Base-by-base conservation (phyloP, 37 sponge, comb jelly and placozoan species). In the Beroe forskalii region DNA sequence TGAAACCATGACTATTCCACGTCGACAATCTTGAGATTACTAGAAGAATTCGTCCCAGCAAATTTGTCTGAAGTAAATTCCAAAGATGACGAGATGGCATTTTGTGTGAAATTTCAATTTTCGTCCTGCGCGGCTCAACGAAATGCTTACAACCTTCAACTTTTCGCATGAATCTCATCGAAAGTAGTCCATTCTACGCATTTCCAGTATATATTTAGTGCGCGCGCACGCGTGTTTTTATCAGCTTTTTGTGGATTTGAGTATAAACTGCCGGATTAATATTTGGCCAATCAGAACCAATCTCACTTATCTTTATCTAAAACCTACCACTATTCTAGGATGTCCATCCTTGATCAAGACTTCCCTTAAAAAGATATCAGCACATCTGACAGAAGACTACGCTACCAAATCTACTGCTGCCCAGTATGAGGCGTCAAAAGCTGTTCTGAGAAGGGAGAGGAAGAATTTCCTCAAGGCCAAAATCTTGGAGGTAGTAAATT, bases 221-320 rank as follows among this genome's bases (percentile, higher is more conserved):
- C 72, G 55, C 86, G 86, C 86, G 44, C 86, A 80, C 86, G 86
- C 72, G 32, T 37, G 39, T 36, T 69, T 22, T 55, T n/a, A n/a
- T n/a, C n/a, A n/a, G n/a, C n/a, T n/a, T n/a, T n/a, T n/a, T n/a
- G n/a, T n/a, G n/a, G n/a, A n/a, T n/a, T n/a, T n/a, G n/a, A n/a
- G n/a, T n/a, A n/a, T n/a, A n/a, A n/a, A n/a, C n/a, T n/a, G n/a
- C n/a, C n/a, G n/a, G n/a, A n/a, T n/a, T n/a, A n/a, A n/a, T n/a
- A n/a, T n/a, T n/a, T n/a, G n/a, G n/a, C n/a, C n/a, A n/a, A n/a
- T n/a, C n/a, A n/a, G n/a, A n/a, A n/a, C n/a, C n/a, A n/a, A n/a
- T n/a, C n/a, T n/a, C n/a, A n/a, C n/a, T n/a, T n/a, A n/a, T n/a
- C n/a, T n/a, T n/a, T n/a, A n/a, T n/a, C n/a, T n/a, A n/a, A n/a